Conservation (phyloP, 1,140 invertebrate species). For the Steinernema khuongi region DNA sequence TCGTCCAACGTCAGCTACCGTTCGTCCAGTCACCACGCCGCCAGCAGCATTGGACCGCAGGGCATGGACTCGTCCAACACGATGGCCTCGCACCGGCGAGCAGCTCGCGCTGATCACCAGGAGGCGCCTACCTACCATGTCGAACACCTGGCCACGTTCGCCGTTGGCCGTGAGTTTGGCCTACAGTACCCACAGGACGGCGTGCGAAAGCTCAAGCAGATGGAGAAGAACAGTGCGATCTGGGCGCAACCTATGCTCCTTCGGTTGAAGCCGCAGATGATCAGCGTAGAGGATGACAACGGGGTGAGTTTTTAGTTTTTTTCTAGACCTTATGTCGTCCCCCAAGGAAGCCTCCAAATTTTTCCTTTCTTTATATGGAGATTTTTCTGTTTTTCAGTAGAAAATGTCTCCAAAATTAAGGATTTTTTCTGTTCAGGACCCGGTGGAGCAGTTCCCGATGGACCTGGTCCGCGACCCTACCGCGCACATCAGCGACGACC, state of each 20-base stretch:
- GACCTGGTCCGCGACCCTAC: slow-evolving; percentile 86
- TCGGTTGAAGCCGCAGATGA: slow-evolving; percentile 72
- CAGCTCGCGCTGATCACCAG: slow-evolving; percentile 20
- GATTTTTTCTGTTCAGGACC: slow-evolving; percentile 65
- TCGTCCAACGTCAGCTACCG: slow-evolving; percentile 8
- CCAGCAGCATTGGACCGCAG: slow-evolving; percentile 1
- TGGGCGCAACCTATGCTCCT: slow-evolving; percentile 98
- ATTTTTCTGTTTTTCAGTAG: background rate
- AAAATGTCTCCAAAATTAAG: background rate
- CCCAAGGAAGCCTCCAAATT: background rate
- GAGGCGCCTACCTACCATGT: slow-evolving; percentile 72
- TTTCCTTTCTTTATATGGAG: background rate
- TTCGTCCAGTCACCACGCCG: background rate
- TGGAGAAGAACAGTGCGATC: slow-evolving; percentile 94
- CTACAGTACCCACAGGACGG: slow-evolving; percentile 69
- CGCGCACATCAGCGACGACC: slow-evolving; percentile 89
- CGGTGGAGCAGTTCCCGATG: slow-evolving; percentile 84
- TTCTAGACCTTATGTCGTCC: slow-evolving; percentile 4
- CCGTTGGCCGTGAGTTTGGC: slow-evolving; percentile 66
- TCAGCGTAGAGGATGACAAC: slow-evolving; percentile 92
- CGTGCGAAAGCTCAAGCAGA: slow-evolving; percentile 83
- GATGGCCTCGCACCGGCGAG: background rate
- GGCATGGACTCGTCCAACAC: slow-evolving; percentile 7
- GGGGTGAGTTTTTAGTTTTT: slow-evolving; percentile 67
- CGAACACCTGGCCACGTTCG: slow-evolving; percentile 95